Evolutionary conservation across 2,113 vertebrate genomes (phyloP).

Genomic region (Eptesicus fuscus): DNA sequence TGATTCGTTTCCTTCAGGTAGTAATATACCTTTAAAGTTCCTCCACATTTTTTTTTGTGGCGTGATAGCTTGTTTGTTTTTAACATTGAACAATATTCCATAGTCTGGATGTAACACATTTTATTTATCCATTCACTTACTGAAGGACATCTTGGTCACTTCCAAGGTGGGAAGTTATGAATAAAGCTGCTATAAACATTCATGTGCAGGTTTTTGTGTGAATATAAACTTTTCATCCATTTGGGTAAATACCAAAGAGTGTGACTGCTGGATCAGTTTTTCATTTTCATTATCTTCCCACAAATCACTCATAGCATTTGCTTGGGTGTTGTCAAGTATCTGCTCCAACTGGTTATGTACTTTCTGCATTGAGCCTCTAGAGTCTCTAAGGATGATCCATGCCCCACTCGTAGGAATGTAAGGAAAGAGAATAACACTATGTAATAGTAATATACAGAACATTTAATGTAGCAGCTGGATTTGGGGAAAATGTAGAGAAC

Average conservation of each 20-base stretch:
- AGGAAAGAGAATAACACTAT: neutral
- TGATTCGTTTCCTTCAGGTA: neutral
- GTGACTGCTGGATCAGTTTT: neutral
- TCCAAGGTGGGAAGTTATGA: neutral
- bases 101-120: neutral
- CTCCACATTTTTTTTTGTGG: neutral
- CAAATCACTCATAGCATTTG: neutral
- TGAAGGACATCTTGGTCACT: neutral
- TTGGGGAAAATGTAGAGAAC: neutral
- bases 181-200: neutral
- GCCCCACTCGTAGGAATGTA: neutral
- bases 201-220: neutral
- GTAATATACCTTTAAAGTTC: neutral
- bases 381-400: neutral
- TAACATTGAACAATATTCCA: neutral
- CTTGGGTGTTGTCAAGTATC: neutral
- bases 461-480: neutral
- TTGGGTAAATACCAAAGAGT: neutral
- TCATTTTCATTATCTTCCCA: neutral
- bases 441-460: neutral
- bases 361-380: neutral
- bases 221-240: neutral
- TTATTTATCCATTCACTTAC: neutral
- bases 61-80: conserved; percentile 3
- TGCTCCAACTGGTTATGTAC: neutral